phyloP scores from a whole-genome alignment of 2,797 vertebrate genomes.

The Spondyliosoma cantharus region DNA sequence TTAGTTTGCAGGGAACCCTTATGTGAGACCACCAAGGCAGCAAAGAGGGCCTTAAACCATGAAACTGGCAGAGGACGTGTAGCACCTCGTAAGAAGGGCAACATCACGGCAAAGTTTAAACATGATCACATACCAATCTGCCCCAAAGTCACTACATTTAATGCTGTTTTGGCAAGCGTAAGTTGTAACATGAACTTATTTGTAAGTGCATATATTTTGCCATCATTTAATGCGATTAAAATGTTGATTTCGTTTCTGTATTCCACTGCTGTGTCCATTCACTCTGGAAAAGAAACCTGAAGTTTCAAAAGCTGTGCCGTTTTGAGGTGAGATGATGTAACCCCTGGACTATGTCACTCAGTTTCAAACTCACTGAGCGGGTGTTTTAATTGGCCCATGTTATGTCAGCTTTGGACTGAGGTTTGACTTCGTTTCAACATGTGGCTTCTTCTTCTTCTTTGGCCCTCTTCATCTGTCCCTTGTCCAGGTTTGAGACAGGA shows the following conservation, averaged over 20 bases:
- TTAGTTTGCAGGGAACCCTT: conserved; percentile 26
- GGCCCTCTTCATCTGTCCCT: conserved; percentile 24
- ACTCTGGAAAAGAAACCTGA: conserved; percentile 29
- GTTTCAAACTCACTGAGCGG: conserved; percentile 62
- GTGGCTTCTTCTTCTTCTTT: conserved; percentile 55
- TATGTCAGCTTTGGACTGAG: conserved; percentile 66
- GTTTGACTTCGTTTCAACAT: conserved; percentile 59
- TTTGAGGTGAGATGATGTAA: conserved; percentile 57
- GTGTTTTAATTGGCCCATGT: conserved; percentile 70
- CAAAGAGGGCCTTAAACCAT: conserved; percentile 21
- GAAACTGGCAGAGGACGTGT: not conserved
- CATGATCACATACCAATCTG: not conserved
- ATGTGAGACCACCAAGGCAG: conserved; percentile 54
- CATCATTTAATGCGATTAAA: conserved; percentile 1
- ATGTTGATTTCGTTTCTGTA: not conserved
- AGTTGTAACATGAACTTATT: not conserved
- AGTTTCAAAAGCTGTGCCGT: conserved; percentile 20
- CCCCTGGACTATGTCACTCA: conserved; percentile 53
- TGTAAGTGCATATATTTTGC: not conserved
- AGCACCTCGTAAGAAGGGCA: conserved; percentile 4
- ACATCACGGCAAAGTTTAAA: conserved; percentile 5
- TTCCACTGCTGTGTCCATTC: conserved; percentile 13
- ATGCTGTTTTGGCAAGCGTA: not conserved
- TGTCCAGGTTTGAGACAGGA: conserved; percentile 41
- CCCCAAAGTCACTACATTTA: not conserved